A percentile compares a stretch with the other conserved stretches of the same genome.
phyloP scores from a whole-genome alignment of 2,113 vertebrate genomes.

The Elachura formosa region DNA sequence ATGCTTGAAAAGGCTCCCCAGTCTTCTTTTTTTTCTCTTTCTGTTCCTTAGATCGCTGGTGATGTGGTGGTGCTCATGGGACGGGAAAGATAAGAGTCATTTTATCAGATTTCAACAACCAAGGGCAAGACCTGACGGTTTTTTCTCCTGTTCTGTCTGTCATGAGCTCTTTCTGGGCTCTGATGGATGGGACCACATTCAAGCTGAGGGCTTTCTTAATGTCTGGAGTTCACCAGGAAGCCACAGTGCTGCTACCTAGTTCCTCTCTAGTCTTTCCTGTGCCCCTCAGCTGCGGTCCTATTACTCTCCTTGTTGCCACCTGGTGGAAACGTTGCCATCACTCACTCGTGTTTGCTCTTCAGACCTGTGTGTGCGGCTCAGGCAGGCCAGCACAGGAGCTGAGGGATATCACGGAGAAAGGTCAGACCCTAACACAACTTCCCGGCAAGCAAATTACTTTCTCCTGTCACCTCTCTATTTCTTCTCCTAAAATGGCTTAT shows the following conservation, averaged over 20 bases:
- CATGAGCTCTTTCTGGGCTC: neutral
- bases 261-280: neutral
- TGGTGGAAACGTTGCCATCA: neutral
- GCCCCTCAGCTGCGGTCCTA: neutral
- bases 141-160: neutral
- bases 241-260: neutral
- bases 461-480: neutral
- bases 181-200: neutral
- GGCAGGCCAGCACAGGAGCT: neutral
- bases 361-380: neutral
- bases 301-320: neutral
- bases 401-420: rapidly evolving
- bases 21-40: neutral
- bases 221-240: neutral
- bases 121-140: rapidly evolving
- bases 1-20: neutral
- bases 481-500: neutral
- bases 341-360: neutral
- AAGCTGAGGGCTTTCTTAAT: neutral
- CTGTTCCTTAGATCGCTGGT: neutral
- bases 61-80: neutral
- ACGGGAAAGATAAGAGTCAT: neutral
- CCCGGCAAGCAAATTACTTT: neutral
- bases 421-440: neutral
- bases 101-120: neutral